A percentile compares a stretch with the other conserved stretches of the same genome.
phyloP scores from a whole-genome alignment of 2,797 vertebrate genomes.

The Lophius americanus region DNA sequence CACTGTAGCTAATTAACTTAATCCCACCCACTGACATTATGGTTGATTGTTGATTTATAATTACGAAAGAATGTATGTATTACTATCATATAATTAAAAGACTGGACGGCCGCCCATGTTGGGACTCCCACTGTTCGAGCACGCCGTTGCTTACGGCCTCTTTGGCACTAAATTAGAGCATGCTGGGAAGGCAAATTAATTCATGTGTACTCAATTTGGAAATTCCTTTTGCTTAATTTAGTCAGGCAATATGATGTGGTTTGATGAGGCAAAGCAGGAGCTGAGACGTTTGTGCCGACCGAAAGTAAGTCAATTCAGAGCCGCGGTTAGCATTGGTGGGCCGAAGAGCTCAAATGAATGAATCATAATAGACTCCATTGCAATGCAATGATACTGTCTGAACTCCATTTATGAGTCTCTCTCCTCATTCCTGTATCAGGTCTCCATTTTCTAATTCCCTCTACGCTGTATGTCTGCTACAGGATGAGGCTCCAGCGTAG shows the following conservation, averaged over 20 bases:
- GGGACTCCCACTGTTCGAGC: too few relatives aligned
- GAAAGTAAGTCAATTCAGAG: slow-evolving; percentile 52
- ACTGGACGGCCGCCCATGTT: too few relatives aligned
- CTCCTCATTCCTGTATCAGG: slow-evolving; percentile 20
- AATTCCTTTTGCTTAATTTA: slow-evolving; percentile 29
- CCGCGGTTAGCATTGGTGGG: slow-evolving; percentile 45
- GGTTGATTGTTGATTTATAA: too few relatives aligned
- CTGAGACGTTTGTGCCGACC: slow-evolving; percentile 25
- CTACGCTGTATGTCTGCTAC: slow-evolving; percentile 1
- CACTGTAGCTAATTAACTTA: too few relatives aligned
- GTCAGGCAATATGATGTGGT: slow-evolving; percentile 26
- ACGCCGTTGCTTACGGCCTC: background rate
- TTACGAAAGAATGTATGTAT: too few relatives aligned
- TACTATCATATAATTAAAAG: too few relatives aligned
- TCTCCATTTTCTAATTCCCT: slow-evolving; percentile 4
- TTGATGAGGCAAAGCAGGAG: slow-evolving; percentile 35
- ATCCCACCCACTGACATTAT: too few relatives aligned
- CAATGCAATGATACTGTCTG: slow-evolving; percentile 34
- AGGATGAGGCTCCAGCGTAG: slow-evolving; percentile 11
- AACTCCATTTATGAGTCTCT: slow-evolving; percentile 4
- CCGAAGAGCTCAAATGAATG: slow-evolving; percentile 51
- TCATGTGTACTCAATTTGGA: background rate
- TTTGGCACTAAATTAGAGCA: slow-evolving; percentile 1
- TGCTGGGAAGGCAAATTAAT: slow-evolving; percentile 1
- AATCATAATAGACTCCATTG: slow-evolving; percentile 43